A percentile compares a stretch with the other conserved stretches of the same genome.
Conservation (phyloP, 2,888 invertebrate genomes). For the Kuschelorhynchus macadamiae region DNA sequence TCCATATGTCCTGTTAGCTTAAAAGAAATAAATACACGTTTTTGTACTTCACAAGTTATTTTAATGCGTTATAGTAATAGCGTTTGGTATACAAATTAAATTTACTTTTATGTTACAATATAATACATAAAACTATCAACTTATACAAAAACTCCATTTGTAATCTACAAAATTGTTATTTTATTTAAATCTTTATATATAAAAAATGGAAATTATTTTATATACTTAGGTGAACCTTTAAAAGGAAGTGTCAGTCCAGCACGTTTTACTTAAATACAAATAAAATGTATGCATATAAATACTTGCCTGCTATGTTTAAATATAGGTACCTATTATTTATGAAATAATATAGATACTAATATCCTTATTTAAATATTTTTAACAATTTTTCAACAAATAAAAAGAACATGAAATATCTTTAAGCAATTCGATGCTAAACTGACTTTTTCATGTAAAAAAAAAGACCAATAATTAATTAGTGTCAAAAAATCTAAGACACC, state of each 20-base stretch:
- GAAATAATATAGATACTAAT: no score
- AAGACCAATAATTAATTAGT: no score
- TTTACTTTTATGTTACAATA: slow-evolving; percentile 65
- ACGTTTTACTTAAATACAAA: not conserved
- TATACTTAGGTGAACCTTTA: slow-evolving; percentile 7
- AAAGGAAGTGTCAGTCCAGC: not conserved
- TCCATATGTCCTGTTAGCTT: no score
- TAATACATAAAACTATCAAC: slow-evolving; percentile 62
- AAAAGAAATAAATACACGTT: no score
- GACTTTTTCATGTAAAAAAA: not conserved
- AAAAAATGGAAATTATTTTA: slow-evolving; percentile 35
- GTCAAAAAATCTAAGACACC: slow-evolving; percentile 17
- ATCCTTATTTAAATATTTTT: no score
- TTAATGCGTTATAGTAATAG: slow-evolving; percentile 63
- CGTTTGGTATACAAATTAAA: slow-evolving; percentile 67
- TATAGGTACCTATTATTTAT: no score
- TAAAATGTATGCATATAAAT: no score
- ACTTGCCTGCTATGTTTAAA: no score
- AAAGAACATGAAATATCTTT: no score
- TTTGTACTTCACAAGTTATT: slow-evolving; percentile 63
- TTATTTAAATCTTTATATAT: slow-evolving; percentile 26
- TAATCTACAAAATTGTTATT: slow-evolving; percentile 35
- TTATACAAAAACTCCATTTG: slow-evolving; percentile 39
- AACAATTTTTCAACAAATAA: no score
- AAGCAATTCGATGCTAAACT: slow-evolving; percentile 2